phyloP scores from a whole-genome alignment of 2,797 vertebrate genomes.

The Margarornis squamiger region DNA sequence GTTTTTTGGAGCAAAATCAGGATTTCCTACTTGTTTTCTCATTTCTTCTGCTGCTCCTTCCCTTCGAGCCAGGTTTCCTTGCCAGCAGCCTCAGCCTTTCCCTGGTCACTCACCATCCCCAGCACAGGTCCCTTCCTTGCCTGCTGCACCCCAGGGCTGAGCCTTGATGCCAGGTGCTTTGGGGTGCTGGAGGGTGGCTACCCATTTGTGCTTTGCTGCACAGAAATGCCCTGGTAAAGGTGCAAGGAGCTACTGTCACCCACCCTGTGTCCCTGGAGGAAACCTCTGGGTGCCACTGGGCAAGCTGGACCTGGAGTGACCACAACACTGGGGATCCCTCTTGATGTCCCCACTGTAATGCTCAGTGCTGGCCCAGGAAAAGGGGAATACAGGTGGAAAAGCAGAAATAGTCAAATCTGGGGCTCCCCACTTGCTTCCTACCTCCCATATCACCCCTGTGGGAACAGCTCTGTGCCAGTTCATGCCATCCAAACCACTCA shows the following conservation, averaged over 20 bases:
- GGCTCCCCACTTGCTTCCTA: not conserved
- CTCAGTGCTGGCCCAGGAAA: not conserved
- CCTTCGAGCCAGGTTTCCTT: not conserved
- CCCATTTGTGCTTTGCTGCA: fast-evolving
- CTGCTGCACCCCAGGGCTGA: fast-evolving
- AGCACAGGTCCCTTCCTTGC: not conserved
- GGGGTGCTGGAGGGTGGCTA: not conserved
- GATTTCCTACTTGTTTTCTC: not conserved
- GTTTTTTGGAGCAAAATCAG: not conserved
- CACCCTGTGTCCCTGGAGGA: fast-evolving
- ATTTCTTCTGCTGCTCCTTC: not conserved
- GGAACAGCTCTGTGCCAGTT: not conserved
- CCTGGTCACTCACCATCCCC: fast-evolving
- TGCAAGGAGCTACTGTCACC: not conserved
- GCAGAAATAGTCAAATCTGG: not conserved
- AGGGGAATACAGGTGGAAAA: not conserved
- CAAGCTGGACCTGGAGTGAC: not conserved
- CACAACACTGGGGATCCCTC: not conserved
- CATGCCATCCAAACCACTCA: fast-evolving
- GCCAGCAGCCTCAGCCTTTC: not conserved
- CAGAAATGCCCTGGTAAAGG: not conserved
- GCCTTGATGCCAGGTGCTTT: not conserved
- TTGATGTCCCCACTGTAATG: not conserved
- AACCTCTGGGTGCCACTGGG: not conserved
- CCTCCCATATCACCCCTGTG: not conserved